A percentile compares a stretch with the other conserved stretches of the same genome.
Evolutionary conservation across 2,888 invertebrate species (phyloP).

Genomic region (Phorcus lineatus): DNA sequence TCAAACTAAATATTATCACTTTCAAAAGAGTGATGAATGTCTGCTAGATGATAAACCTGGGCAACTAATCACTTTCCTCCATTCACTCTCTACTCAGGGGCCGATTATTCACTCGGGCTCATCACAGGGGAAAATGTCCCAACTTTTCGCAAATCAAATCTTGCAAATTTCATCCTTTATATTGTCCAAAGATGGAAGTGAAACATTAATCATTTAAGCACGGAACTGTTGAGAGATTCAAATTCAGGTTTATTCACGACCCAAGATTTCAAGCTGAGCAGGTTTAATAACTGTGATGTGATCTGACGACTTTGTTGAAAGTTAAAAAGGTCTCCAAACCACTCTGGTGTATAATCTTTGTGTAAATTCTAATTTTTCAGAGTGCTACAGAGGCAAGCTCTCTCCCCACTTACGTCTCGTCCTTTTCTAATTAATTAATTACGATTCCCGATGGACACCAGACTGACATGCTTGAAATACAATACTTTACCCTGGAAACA

Average conservation of each 20-base stretch:
- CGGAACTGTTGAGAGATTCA: conserved; percentile 2
- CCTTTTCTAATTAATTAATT: conserved; percentile 10
- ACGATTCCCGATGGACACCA: background rate
- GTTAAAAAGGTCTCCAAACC: background rate
- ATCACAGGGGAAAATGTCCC: background rate
- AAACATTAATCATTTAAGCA: conserved; percentile 8
- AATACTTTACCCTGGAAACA: background rate
- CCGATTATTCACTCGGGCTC: background rate
- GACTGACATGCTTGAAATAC: background rate
- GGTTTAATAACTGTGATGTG: conserved; percentile 2
- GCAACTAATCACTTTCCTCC: background rate
- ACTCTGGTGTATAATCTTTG: background rate
- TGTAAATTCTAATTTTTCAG: background rate
- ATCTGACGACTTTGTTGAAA: background rate
- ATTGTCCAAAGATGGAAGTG: background rate
- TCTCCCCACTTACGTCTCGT: background rate
- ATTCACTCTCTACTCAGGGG: background rate
- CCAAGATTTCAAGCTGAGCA: background rate
- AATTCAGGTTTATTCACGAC: background rate
- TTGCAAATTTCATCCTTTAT: background rate
- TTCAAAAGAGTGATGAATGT: background rate
- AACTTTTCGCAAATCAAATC: conserved; percentile 8
- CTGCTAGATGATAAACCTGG: background rate
- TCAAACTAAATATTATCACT: conserved; percentile 1
- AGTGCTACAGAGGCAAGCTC: background rate